phyloP scores from a whole-genome alignment of 2,113 vertebrate genomes.

The Onychorhynchus coronatus region DNA sequence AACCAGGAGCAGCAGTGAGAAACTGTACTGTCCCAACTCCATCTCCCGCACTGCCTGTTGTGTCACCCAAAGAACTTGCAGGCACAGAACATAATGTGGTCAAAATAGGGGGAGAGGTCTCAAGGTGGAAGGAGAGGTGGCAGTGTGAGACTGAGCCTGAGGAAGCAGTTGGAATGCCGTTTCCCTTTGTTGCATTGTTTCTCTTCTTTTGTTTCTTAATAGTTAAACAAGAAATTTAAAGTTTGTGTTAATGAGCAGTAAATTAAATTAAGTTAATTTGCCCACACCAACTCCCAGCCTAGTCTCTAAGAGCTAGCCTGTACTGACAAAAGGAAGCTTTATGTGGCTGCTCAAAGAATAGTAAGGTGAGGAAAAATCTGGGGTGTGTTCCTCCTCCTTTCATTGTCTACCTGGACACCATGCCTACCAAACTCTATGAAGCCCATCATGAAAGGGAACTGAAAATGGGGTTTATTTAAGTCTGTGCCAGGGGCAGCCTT shows the following conservation, averaged over 20 bases:
- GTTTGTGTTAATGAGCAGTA: neutral
- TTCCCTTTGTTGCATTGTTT: neutral
- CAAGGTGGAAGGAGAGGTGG: accelerated
- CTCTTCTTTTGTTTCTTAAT: neutral
- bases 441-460: conserved; percentile 12
- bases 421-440: conserved; percentile 18
- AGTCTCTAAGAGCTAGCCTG: neutral
- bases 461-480: conserved; percentile 35
- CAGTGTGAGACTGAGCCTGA: neutral
- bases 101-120: neutral
- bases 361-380: neutral
- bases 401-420: neutral
- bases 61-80: neutral
- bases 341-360: neutral
- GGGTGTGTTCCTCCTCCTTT: neutral
- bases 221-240: neutral
- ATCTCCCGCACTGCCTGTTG: accelerated
- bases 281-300: neutral
- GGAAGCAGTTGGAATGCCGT: neutral
- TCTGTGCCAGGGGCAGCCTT: conserved; percentile 17
- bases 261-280: neutral
- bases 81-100: accelerated
- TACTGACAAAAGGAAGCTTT: neutral
- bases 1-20: neutral
- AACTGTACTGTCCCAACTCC: neutral